Evolutionary conservation across 1,140 invertebrate genomes (phyloP).

Genomic region (Nymphalis io): DNA sequence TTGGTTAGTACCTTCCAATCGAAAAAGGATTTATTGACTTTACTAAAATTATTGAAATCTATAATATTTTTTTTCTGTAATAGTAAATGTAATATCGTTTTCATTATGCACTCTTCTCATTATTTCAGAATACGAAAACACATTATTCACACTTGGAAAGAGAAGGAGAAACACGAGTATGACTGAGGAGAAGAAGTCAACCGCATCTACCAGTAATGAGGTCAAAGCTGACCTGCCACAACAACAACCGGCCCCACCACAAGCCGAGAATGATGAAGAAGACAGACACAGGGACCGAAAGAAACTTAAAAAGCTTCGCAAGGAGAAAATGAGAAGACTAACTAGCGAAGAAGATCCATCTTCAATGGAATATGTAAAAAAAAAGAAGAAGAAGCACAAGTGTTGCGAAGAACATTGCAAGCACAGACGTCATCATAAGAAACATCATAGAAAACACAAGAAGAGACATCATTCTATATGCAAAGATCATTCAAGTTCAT

Average conservation of each 20-base stretch:
- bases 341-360: slow-evolving; percentile 74
- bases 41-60: no score
- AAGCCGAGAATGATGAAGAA: slow-evolving; percentile 47
- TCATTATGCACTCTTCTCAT: neutral
- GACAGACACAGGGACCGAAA: slow-evolving; percentile 84
- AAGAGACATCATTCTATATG: slow-evolving; percentile 90
- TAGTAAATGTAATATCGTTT: no score
- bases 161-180: slow-evolving; percentile 85
- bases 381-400: slow-evolving; percentile 87
- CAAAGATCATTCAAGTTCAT: slow-evolving; percentile 92
- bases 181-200: slow-evolving; percentile 80
- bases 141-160: slow-evolving; percentile 87
- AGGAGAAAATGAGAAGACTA: slow-evolving; percentile 83
- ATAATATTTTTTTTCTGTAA: no score
- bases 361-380: slow-evolving; percentile 79
- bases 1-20: slow-evolving; percentile 80
- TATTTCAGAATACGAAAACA: slow-evolving; percentile 86
- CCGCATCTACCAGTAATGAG: slow-evolving; percentile 46
- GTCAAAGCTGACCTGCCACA: slow-evolving; percentile 39
- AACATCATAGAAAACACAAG: slow-evolving; percentile 87
- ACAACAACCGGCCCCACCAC: slow-evolving; percentile 41
- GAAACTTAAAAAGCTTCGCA: slow-evolving; percentile 86
- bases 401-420: slow-evolving; percentile 86
- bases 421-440: slow-evolving; percentile 87
- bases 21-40: neutral